Evolutionary conservation across 2,888 invertebrate species (phyloP).

Genomic region (Noctua janthe): DNA sequence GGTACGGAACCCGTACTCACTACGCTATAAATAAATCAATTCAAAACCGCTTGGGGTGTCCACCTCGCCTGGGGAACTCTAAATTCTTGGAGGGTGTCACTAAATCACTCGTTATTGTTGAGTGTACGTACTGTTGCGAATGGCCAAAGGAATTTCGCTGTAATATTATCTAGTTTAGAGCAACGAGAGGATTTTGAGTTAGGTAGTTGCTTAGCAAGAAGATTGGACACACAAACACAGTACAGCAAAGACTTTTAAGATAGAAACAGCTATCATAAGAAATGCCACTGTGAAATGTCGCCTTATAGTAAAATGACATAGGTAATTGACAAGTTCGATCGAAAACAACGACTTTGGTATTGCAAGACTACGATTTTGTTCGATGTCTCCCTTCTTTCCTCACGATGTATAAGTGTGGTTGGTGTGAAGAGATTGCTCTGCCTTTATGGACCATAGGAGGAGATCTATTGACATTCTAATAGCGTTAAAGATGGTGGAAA

Average conservation of each 20-base stretch:
- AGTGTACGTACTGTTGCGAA: conserved; percentile 66
- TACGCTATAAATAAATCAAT: conserved; percentile 86
- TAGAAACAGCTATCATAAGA: neutral
- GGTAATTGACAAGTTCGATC: neutral
- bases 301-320: neutral
- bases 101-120: conserved; percentile 86
- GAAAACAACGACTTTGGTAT: neutral
- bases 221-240: neutral
- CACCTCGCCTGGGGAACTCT: conserved; percentile 84
- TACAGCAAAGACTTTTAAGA: neutral
- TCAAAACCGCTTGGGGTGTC: conserved; percentile 84
- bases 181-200: conserved; percentile 5
- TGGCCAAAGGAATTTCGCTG: conserved; percentile 56
- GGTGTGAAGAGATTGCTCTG: neutral
- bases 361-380: neutral
- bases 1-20: conserved; percentile 76
- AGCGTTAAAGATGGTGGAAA: neutral
- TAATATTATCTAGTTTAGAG: conserved; percentile 44
- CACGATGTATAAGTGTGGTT: neutral
- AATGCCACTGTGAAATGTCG: neutral
- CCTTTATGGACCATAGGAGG: neutral
- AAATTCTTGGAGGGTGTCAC: conserved; percentile 82
- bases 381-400: neutral
- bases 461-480: neutral
- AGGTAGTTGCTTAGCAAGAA: neutral